Evolutionary conservation across 2,888 invertebrate species (phyloP), one percentile per base, ranked within the genome.

Genomic region (Smittia aterrima): DNA sequence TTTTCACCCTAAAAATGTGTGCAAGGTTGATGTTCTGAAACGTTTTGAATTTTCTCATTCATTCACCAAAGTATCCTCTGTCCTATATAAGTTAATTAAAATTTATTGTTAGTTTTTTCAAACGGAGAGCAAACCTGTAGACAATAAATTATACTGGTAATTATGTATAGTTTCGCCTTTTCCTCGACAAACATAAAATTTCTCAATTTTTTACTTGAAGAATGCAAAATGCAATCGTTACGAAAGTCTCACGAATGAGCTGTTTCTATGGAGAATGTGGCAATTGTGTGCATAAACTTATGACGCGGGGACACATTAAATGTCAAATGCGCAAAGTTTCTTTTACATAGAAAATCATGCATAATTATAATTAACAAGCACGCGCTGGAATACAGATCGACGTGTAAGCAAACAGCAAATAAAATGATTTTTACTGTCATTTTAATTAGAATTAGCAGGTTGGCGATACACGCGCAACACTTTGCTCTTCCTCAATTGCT

Each of bases 121-220:
- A 41, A 67, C n/a, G 22, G 16, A 41, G 70, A 9, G 24, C n/a
- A 25, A 70, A 58, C 58, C 58, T 58, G 58, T 58, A 58, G n/a
- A 70, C 41, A 70, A 70, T 70, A 70, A 70, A 70, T 70, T 54
- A 70, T 70, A 20, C 38, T 27, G 64, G 32, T 70, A 70, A 70
- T 70, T 70, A 70, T 54, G 70, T 41, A 70, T 54, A 54, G 54
- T 58, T 58, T 47, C 18, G 11, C 22, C 22, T 58, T 32, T 32
- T 32, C 9, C 9, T 9, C 7, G 6, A 38, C 38, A 38, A 32
- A 32, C 32, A 32, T 32, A 32, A 32, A 32, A 9, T 32, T 32
- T 32, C 32, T 32, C 32, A 32, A 9, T 32, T 32, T 38, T 7
- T 9, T 47, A 3, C 47, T 47, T n/a, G 3, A 47, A 47, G 47